Evolutionary conservation across 1,140 invertebrate genomes (phyloP).

Genomic region (Diprion similis): DNA sequence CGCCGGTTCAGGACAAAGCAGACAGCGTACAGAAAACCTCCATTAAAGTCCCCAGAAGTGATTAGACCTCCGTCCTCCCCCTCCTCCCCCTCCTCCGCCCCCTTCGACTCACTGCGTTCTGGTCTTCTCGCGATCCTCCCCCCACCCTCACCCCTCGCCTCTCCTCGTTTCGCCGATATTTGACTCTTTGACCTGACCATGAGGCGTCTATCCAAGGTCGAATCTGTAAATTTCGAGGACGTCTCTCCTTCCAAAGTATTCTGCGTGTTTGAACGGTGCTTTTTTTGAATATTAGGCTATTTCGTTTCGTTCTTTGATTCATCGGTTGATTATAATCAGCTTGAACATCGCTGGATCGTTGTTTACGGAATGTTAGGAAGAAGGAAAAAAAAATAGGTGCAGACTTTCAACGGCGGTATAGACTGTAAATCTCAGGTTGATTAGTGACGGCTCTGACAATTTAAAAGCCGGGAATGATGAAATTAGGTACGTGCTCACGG

Average conservation of each 20-base stretch:
- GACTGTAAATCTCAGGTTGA: too few species aligned
- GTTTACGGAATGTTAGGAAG: too few species aligned
- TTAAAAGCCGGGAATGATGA: background rate
- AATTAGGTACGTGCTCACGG: background rate
- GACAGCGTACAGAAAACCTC: constrained; percentile 63
- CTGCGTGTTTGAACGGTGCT: too few species aligned
- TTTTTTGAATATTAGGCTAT: too few species aligned
- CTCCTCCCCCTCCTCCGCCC: constrained; percentile 32
- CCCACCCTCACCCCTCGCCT: constrained; percentile 10
- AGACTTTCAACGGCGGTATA: too few species aligned
- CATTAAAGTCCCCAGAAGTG: constrained; percentile 63
- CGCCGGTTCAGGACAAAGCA: constrained; percentile 60
- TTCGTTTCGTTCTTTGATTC: too few species aligned
- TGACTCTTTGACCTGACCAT: background rate
- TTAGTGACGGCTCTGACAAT: too few species aligned
- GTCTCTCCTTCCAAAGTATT: too few species aligned
- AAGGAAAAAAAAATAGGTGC: too few species aligned
- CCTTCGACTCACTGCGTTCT: constrained; percentile 23
- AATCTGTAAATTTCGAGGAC: background rate
- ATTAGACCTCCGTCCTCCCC: constrained; percentile 46
- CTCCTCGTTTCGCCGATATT: background rate
- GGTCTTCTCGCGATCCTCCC: constrained; percentile 20
- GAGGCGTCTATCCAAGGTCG: background rate
- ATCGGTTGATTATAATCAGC: too few species aligned
- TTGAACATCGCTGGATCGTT: too few species aligned